These are phyloP conservation scores for Saxidomus purpurata DNA, from an alignment of 1,140 invertebrate genomes.

Conservation along the genomic window DNA sequence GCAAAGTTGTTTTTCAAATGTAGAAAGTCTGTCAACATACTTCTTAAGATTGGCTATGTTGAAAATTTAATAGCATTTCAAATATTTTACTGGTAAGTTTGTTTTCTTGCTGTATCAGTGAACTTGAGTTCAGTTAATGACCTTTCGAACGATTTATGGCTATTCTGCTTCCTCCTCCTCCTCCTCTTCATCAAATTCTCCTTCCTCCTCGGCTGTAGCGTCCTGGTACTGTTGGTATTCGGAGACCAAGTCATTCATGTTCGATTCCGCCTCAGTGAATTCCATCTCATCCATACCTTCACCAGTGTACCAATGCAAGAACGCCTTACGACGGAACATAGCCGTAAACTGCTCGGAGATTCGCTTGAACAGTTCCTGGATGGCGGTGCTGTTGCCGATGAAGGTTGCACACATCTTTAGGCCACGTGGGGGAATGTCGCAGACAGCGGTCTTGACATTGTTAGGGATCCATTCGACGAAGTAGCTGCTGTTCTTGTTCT, in stretches of 20 bases:
- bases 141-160: too few relatives aligned
- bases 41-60: too few relatives aligned
- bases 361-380: conserved; percentile 92
- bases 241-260: conserved; percentile 95
- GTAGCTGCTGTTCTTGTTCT: conserved; percentile 89
- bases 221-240: conserved; percentile 97
- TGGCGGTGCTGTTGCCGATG: conserved; percentile 90
- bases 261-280: conserved; percentile 91
- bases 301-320: conserved; percentile 93
- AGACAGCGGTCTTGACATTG: conserved; percentile 96
- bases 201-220: conserved; percentile 84
- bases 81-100: too few relatives aligned
- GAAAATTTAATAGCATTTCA: too few relatives aligned
- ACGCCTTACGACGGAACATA: conserved; percentile 93
- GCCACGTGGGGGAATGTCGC: conserved; percentile 96
- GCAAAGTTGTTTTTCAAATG: too few relatives aligned
- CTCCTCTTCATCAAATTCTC: conserved; percentile 82
- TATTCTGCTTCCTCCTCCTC: too few relatives aligned
- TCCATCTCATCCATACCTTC: conserved; percentile 94
- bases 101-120: too few relatives aligned
- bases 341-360: conserved; percentile 89
- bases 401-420: conserved; percentile 97
- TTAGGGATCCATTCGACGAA: conserved; percentile 98
- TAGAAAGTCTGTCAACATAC: too few relatives aligned
- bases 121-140: too few relatives aligned